Evolutionary conservation across 2,888 invertebrate genomes (phyloP), one percentile per base, ranked within the genome.

Genomic region (Amblyjoppa proteus): DNA sequence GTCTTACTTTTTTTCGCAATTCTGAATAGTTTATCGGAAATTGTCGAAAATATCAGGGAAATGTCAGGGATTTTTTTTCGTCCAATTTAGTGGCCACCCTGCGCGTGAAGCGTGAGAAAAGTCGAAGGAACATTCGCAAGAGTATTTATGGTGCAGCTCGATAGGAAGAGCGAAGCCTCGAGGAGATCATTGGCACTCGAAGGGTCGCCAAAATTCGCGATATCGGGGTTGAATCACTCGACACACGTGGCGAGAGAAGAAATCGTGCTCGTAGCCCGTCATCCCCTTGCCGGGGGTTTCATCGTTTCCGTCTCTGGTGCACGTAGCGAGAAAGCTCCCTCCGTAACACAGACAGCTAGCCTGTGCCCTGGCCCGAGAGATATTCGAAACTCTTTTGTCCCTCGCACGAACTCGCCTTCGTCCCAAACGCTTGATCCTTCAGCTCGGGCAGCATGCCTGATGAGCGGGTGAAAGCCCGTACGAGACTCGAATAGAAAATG

Each of bases 321-420:
- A 79, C 61, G 74, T 85, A 75, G 49, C 56, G 69, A 38, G 74
- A 84, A 81, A 78, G 78, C 69, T 81, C 25, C 28, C 16, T 53
- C 61, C 25, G 45, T 34, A 49, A 49, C 64, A 1, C 31, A 16
- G 38, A 41, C 74, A 64, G 74, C 69, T 81, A 56, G 64, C 70
- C 64, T 9, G 61, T 20, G 13, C 64, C 16, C 31, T 64, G 28
- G 76, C 53, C 77, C 66, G 7, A 28, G 53, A 81, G 81, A 85
- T 76, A 77, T 70, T 58, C 81, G 69, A 77, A 71, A 78, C 74
- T 73, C 69, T 85, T 74, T 73, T 73, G 75, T 79, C 69, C 82
- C 83, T 85, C 56, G 85, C 85, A 80, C 87, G 87, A 84, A 81
- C 81, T 85, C 68, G 53, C 45, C 64, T 83, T 81, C 69, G 78